Evolutionary conservation across 2,888 invertebrate genomes (phyloP).

Genomic region (Drosophila tripunctata): DNA sequence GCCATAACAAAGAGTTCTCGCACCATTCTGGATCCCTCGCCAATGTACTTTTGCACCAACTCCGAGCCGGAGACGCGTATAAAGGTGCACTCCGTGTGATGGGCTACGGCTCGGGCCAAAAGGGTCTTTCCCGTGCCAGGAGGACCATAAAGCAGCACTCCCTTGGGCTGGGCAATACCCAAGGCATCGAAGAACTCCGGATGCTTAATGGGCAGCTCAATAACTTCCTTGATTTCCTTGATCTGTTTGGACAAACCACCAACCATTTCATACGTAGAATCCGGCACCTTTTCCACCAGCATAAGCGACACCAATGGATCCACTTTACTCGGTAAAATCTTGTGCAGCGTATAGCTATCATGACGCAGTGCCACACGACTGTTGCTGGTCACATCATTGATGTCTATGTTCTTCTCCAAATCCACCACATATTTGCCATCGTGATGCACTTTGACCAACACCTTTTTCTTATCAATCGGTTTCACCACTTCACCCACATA

Average conservation of each 20-base stretch:
- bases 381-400: conserved; percentile 98
- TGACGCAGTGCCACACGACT: conserved; percentile 98
- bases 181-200: conserved; percentile 99
- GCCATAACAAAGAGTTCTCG: conserved; percentile 99
- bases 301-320: conserved; percentile 99
- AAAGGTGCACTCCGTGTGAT: conserved; percentile 99
- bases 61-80: conserved; percentile 99
- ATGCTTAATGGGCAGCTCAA: conserved; percentile 99
- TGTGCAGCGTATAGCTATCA: conserved; percentile 98
- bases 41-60: conserved; percentile 99
- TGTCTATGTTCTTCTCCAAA: conserved; percentile 99
- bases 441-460: conserved; percentile 98
- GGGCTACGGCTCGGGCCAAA: conserved; percentile 98
- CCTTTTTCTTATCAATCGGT: conserved; percentile 99
- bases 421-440: conserved; percentile 99
- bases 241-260: conserved; percentile 99
- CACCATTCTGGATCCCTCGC: conserved; percentile 99
- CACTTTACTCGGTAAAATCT: conserved; percentile 99
- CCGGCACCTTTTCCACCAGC: conserved; percentile 99
- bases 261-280: conserved; percentile 99
- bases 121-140: conserved; percentile 96
- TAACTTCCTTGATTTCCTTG: conserved; percentile 99
- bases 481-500: conserved; percentile 99
- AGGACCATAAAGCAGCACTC: conserved; percentile 97
- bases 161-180: conserved; percentile 99